phyloP scores from a whole-genome alignment of 2,888 invertebrate species.

The Xestia ashworthii region DNA sequence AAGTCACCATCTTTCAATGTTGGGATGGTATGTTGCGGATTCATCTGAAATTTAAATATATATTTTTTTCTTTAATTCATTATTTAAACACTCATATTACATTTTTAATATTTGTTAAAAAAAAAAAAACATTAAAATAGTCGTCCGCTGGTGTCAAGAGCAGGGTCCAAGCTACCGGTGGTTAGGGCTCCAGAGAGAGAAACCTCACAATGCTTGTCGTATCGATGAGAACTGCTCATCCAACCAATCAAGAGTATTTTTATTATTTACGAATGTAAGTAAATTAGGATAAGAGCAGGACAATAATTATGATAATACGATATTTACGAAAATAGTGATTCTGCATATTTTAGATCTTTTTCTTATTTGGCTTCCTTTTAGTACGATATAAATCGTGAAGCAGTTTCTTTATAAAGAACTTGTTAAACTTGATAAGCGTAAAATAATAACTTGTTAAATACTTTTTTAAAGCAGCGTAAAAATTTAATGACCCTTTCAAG shows the following conservation, averaged over 20 bases:
- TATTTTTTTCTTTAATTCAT: not conserved
- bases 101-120: too few species aligned
- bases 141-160: too few species aligned
- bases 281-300: too few species aligned
- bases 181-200: too few species aligned
- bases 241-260: too few species aligned
- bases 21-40: slow-evolving; percentile 89
- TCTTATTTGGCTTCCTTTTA: slow-evolving; percentile 21
- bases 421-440: too few species aligned
- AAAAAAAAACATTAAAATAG: too few species aligned
- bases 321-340: not conserved
- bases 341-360: not conserved
- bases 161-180: too few species aligned
- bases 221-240: too few species aligned
- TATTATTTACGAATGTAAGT: not conserved
- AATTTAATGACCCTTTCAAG: not conserved
- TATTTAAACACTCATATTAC: too few species aligned
- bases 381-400: slow-evolving; percentile 17
- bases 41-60: slow-evolving; percentile 77
- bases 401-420: slow-evolving; percentile 24
- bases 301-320: too few species aligned
- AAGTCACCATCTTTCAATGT: slow-evolving; percentile 89
- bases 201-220: too few species aligned
- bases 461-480: slow-evolving; percentile 19
- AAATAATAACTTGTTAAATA: slow-evolving; percentile 40